A percentile compares a stretch with the other conserved stretches of the same genome.
These are phyloP conservation scores for Microctonus hyperodae DNA, from an alignment of 2,888 invertebrate species.

Conservation along the genomic window DNA sequence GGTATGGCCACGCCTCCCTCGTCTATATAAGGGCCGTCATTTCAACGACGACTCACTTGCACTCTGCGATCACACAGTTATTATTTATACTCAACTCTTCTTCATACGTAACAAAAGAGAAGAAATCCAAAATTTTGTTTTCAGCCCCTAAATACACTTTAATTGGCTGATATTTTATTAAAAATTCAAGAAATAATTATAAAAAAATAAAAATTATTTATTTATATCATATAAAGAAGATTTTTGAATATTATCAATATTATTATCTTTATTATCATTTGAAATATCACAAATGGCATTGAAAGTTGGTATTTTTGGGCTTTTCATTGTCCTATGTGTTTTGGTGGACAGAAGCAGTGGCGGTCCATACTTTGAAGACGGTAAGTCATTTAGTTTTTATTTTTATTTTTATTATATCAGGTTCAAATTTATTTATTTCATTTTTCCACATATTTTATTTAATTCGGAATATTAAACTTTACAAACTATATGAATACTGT, in stretches of 20 bases:
- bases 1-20: conserved; percentile 55
- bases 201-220: no score
- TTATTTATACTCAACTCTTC: conserved; percentile 7
- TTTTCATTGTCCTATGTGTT: conserved; percentile 48
- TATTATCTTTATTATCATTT: background rate
- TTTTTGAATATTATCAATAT: no score
- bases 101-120: background rate
- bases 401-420: background rate
- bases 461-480: no score
- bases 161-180: background rate
- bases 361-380: conserved; percentile 56
- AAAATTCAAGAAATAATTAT: no score
- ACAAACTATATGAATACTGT: no score
- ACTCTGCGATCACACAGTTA: conserved; percentile 40
- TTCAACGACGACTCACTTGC: conserved; percentile 53
- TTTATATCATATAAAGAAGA: no score
- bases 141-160: no score
- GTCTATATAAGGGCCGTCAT: conserved; percentile 57
- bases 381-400: conserved; percentile 44
- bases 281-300: conserved; percentile 40
- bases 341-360: conserved; percentile 46
- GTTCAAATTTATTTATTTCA: background rate
- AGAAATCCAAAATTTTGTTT: no score
- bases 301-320: conserved; percentile 53
- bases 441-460: background rate